Conservation (phyloP, 2,888 invertebrate species). For the Drosophila fulvimacula region DNA sequence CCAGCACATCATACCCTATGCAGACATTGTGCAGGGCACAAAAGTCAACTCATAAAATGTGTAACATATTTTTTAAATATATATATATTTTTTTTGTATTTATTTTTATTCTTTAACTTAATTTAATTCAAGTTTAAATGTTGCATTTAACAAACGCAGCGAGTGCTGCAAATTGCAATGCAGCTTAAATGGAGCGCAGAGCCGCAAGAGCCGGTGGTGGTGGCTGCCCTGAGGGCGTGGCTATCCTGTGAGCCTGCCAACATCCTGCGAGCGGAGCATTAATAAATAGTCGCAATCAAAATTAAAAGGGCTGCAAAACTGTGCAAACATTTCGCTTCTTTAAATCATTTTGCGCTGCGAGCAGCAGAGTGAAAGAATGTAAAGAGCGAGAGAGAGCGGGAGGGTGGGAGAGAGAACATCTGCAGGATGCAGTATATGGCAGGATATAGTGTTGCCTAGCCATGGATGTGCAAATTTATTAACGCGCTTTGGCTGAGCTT, state of each 20-base stretch:
- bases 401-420: not conserved
- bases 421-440: constrained; percentile 8
- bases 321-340: constrained; percentile 61
- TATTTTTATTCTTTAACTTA: constrained; percentile 16
- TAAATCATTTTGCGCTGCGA: constrained; percentile 53
- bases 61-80: constrained; percentile 25
- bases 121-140: constrained; percentile 50
- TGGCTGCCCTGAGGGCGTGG: constrained; percentile 16
- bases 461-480: constrained; percentile 59
- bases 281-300: constrained; percentile 77
- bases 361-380: not conserved
- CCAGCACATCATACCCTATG: not conserved
- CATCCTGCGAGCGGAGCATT: constrained; percentile 55
- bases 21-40: not conserved
- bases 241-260: constrained; percentile 37
- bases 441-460: constrained; percentile 18
- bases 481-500: constrained; percentile 47
- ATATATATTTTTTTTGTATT: constrained; percentile 3
- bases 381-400: not conserved
- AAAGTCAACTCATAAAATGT: constrained; percentile 30
- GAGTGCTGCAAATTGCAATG: constrained; percentile 42
- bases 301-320: constrained; percentile 71
- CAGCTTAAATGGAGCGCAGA: constrained; percentile 65
- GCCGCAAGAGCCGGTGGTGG: constrained; percentile 14
- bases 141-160: constrained; percentile 35